These are phyloP conservation scores for Xerus inauris DNA, from an alignment of 2,113 vertebrate species.

Conservation along the genomic window DNA sequence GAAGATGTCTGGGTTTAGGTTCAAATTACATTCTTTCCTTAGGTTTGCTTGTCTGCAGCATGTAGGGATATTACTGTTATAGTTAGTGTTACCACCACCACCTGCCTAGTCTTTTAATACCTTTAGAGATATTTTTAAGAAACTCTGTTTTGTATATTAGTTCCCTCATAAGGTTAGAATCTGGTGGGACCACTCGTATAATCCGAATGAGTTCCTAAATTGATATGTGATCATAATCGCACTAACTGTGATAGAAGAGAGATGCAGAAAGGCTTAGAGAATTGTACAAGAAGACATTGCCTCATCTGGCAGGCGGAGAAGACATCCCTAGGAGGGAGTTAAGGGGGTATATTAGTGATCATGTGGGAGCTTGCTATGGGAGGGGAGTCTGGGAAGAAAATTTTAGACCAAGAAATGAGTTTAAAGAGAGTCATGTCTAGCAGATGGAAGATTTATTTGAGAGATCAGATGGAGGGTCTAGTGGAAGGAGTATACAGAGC, in stretches of 20 bases:
- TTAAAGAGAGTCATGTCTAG: not conserved
- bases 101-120: not conserved
- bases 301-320: not conserved
- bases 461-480: not conserved
- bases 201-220: not conserved
- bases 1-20: not conserved
- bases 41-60: not conserved
- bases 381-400: not conserved
- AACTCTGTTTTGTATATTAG: not conserved
- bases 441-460: not conserved
- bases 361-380: not conserved
- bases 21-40: not conserved
- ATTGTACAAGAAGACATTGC: not conserved
- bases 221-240: not conserved
- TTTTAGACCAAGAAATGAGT: not conserved
- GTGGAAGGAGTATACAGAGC: not conserved
- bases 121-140: not conserved
- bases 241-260: not conserved
- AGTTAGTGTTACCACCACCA: not conserved
- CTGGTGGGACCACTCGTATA: not conserved
- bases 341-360: not conserved
- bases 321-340: not conserved
- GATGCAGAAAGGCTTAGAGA: not conserved
- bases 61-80: not conserved
- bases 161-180: not conserved